Base-by-base conservation (phyloP, 2,113 vertebrate genomes). In the Gopherus flavomarginatus region DNA sequence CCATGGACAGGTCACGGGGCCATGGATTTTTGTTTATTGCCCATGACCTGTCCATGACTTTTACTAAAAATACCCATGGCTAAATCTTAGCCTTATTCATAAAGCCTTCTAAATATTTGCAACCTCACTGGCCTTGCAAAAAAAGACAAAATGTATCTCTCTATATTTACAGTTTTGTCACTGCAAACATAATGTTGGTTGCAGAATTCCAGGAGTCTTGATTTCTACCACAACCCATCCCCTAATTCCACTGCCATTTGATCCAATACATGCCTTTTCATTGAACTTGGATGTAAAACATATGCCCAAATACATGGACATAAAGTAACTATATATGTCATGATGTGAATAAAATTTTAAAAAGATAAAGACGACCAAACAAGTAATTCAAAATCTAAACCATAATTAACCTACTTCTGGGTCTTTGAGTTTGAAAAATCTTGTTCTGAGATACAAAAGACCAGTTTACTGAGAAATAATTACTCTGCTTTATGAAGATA, bases 401-500 rank as follows among this genome's bases (percentile, higher is more conserved):
- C 29, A 57, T 53, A 92, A 81, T 75, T 87, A 52, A 16, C 57
- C 57, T 92, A 79, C 93, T 62, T 49, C 54, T 47, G 26, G 38
- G 92, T 94, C 93, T 69, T 24, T 52, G 83, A 44, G 53, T 95
- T 86, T 0, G 1, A 94, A 92, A 83, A 80, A 69, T 49, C 59
- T 92, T 95, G 86, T 96, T 97, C 90, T 88, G 87, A 94, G 52
- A 92, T 31, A 92, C 14, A 94, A 86, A 85, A 93, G 80, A 93
- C 86, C 19, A 88, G 93, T 94, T 96, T 94, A 95, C 91, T 79
- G 75, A 89, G 80, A 95, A 96, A 97, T 97, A 94, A 97, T 95
- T 93, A 96, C 96, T 97, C 95, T 85, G 29, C 79, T 44, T 93
- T 94, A 94, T 49, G 62, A 94, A 94, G 90, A 97, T 97, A 96